Base-by-base conservation (phyloP, 2,888 invertebrate genomes). In the Andrena fulva region DNA sequence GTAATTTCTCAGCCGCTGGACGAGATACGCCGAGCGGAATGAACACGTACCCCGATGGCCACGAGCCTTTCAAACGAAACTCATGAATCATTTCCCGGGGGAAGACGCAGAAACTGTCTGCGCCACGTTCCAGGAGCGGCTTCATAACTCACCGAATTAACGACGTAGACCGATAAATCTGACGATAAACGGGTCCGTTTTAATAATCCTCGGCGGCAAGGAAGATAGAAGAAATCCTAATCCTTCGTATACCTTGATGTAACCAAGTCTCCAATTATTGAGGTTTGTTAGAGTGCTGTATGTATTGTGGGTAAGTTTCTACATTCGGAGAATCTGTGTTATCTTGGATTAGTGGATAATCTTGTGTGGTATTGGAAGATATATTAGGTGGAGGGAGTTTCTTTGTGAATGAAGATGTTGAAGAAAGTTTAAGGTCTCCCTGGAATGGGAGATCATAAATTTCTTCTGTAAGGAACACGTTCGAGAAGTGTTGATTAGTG, bases 81-180 rank as follows among this genome's bases (percentile, higher is more conserved):
- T 33, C 73, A 63, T 87, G 82, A 82, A 87, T 87, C 86, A 87
- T 76, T 56, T 63, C 48, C 27, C n/a, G 48, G 74, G 74, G 42
- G 29, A 79, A 63, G 59, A 67, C 50, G 27, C 24, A 42, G 59
- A 20, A 12, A 12, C 56, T 52, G 56, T 59, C 24, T 42, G 48
- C 20, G 10, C 52, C 20, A 24, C 60, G 24, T 31, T 54, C 35
- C 84, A 77, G 73, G 67, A 78, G 68, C 77, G 69, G 78, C 60
- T 73, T 54, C 67, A 86, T 86, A 86, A 88, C 79, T 87, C 75
- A 87, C 27, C 50, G 78, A 85, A 88, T 86, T 82, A 86, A 88
- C 87, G 54, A 88, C 76, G 68, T 60, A 70, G 72, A 62, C 77
- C 85, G 64, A 87, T 87, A 88, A 88, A 88, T 88, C 80, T 66